phyloP scores from a whole-genome alignment of 2,113 vertebrate genomes.

The Psammodynastes pulverulentus region DNA sequence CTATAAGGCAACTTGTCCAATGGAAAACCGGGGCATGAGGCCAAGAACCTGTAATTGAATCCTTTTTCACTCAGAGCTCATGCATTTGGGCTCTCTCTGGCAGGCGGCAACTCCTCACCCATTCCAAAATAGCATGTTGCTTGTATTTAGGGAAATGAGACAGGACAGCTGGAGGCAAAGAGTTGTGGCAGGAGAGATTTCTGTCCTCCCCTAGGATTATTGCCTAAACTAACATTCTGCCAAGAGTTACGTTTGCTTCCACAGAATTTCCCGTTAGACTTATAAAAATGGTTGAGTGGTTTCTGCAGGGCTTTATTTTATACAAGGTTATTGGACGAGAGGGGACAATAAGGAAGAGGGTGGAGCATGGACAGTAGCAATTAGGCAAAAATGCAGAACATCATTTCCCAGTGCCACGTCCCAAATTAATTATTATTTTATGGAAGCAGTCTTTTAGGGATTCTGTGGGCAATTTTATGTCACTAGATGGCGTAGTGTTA shows the following conservation, averaged over 20 bases:
- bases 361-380: not conserved
- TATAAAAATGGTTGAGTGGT: not conserved
- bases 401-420: not conserved
- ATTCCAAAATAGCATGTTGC: not conserved
- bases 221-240: not conserved
- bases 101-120: not conserved
- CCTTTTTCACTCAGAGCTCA: no score
- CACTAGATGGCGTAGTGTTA: not conserved
- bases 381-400: not conserved
- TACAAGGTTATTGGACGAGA: not conserved
- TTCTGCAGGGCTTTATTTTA: not conserved
- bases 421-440: not conserved
- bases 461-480: not conserved
- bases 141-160: not conserved
- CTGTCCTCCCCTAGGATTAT: not conserved
- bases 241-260: not conserved
- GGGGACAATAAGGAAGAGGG: no score
- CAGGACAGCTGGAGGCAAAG: not conserved
- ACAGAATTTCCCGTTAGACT: not conserved
- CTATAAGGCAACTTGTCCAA: not conserved
- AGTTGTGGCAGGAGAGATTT: not conserved
- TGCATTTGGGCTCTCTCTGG: not conserved
- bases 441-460: not conserved
- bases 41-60: slow-evolving; percentile 2
- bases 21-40: not conserved